Evolutionary conservation across 2,797 vertebrate genomes (phyloP), one percentile per base, ranked within the genome.

Genomic region (Balearica regulorum): DNA sequence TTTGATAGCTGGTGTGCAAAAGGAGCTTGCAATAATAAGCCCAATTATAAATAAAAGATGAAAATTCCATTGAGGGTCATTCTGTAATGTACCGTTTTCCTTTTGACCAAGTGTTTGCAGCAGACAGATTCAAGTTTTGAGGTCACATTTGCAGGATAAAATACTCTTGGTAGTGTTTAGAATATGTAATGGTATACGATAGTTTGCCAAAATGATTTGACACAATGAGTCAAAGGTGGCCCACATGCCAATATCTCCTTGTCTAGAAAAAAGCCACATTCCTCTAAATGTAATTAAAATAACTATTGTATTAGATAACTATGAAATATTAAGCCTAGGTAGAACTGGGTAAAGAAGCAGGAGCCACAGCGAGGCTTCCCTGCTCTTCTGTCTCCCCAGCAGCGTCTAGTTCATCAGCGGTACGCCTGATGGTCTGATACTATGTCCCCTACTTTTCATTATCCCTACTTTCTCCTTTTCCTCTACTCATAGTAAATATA

Each of bases 11-110:
- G 54, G 16, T 78, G 60, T 83, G 84, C 82, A 85, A 62, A 41
- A 90, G 71, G 66, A 94, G 53, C 58, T 72, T 79, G 66, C 46
- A 90, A 31, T 53, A 91, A 81, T 64, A 87, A 91, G 90, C 29
- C 14, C 48, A 44, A 12, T 46, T 51, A 55, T 62, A 89, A 70
- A 64, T 18, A 84, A 81, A 88, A 94, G 44, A 57, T 73, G 66
- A 78, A 84, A 79, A 90, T 14, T 53, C 72, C 13, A 62, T 11
- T 7, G 39, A 60, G 31, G 46, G 46, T 37, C 77, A 37, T 44
- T 76, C 24, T 83, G 8, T n/a, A 72, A 65, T 10, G 26, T 16
- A 58, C 8, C 11, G 16, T 71, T 76, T 94, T 60, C 29, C 16
- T 83, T 88, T 41, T 62, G 65, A 69, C 58, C 62, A 82, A 14